Conservation (phyloP, 2,797 vertebrate species). For the Dipus sagitta region DNA sequence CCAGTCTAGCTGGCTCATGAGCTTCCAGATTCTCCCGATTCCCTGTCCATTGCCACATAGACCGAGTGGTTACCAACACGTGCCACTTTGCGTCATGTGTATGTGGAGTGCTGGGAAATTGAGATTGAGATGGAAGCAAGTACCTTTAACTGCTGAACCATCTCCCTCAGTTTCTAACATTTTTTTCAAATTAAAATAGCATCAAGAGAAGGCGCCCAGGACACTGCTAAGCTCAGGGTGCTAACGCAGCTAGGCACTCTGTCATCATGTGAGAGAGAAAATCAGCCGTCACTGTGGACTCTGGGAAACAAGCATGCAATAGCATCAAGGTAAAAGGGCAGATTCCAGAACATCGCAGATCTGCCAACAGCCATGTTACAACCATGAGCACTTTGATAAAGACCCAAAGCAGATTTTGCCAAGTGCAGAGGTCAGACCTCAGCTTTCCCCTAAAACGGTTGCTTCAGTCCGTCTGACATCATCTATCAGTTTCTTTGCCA, state of each 20-base stretch:
- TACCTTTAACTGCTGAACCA: too few relatives aligned
- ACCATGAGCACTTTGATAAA: background rate
- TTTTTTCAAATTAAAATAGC: background rate
- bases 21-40: too few relatives aligned
- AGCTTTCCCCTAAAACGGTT: conserved; percentile 13
- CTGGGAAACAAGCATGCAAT: background rate
- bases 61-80: too few relatives aligned
- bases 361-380: background rate
- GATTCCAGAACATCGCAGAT: background rate
- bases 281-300: fast-evolving
- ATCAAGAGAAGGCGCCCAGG: background rate
- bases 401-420: background rate
- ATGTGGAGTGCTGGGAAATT: too few relatives aligned
- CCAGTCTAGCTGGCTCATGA: too few relatives aligned
- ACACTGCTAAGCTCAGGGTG: background rate
- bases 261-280: fast-evolving
- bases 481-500: background rate
- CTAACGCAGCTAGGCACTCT: fast-evolving
- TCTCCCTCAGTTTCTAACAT: too few relatives aligned
- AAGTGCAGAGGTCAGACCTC: conserved; percentile 7
- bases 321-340: background rate
- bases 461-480: background rate
- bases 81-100: too few relatives aligned
- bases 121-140: too few relatives aligned
- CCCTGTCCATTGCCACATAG: too few relatives aligned